Conservation (phyloP, 2,113 vertebrate species). For the Microtus pennsylvanicus region DNA sequence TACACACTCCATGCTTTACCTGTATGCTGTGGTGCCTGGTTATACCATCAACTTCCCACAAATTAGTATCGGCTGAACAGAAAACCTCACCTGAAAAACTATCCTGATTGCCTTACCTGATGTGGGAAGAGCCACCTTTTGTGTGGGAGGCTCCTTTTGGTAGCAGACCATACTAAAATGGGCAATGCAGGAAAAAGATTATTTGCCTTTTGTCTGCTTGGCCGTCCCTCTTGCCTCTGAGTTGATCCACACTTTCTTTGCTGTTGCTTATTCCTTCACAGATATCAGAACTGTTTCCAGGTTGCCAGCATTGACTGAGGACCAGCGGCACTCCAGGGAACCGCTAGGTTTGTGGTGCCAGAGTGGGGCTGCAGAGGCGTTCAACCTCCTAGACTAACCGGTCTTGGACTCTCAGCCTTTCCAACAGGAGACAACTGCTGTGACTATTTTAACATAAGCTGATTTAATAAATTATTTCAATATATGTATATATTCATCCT, state of each 20-base stretch:
- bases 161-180: not conserved
- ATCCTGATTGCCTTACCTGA: not conserved
- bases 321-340: not conserved
- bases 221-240: not conserved
- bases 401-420: not conserved
- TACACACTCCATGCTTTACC: not conserved
- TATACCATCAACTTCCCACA: not conserved
- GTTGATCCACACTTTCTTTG: not conserved
- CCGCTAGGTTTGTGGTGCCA: not conserved
- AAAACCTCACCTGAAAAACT: not conserved
- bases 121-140: not conserved
- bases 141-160: not conserved
- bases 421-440: too few relatives aligned
- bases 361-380: not conserved
- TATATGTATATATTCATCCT: not conserved
- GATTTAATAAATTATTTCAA: not conserved
- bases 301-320: not conserved
- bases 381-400: not conserved
- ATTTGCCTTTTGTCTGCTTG: not conserved
- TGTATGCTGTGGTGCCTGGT: not conserved
- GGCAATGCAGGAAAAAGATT: not conserved
- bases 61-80: not conserved
- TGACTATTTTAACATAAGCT: not conserved
- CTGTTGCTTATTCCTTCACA: too few relatives aligned
- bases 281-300: not conserved